These are phyloP conservation scores for Pollenia amentaria DNA, from an alignment of 2,888 invertebrate species.

Conservation along the genomic window DNA sequence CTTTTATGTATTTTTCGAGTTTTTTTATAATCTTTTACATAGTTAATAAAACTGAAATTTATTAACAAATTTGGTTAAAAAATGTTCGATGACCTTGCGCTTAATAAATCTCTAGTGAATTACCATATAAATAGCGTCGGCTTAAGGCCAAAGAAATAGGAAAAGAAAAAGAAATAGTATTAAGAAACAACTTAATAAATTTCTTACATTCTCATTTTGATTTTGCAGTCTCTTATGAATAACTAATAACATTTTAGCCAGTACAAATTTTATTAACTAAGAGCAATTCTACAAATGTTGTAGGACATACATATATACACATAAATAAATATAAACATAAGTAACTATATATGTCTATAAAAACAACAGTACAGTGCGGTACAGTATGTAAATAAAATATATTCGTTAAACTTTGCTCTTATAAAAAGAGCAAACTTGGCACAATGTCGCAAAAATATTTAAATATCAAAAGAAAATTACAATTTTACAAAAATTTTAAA, in stretches of 20 bases:
- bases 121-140: conserved; percentile 26
- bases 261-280: neutral
- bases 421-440: too few relatives aligned
- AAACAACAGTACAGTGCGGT: neutral
- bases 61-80: conserved; percentile 26
- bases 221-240: conserved; percentile 31
- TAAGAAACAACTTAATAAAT: conserved; percentile 34
- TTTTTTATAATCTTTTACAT: neutral
- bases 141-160: conserved; percentile 7
- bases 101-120: conserved; percentile 8
- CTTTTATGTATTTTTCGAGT: neutral
- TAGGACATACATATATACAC: neutral
- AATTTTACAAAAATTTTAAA: too few relatives aligned
- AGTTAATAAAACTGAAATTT: conserved; percentile 31
- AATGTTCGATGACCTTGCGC: neutral
- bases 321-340: neutral
- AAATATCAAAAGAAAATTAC: too few relatives aligned
- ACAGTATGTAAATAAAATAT: conserved; percentile 19
- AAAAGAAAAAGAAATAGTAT: neutral
- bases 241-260: conserved; percentile 31
- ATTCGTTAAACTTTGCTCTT: conserved; percentile 42
- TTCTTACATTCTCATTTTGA: conserved; percentile 28
- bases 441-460: too few relatives aligned
- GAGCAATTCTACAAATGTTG: neutral
- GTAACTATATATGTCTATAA: neutral